A percentile compares a stretch with the other conserved stretches of the same genome.
Conservation (phyloP, 2,888 invertebrate species). For the Cheilosia scutellata region DNA sequence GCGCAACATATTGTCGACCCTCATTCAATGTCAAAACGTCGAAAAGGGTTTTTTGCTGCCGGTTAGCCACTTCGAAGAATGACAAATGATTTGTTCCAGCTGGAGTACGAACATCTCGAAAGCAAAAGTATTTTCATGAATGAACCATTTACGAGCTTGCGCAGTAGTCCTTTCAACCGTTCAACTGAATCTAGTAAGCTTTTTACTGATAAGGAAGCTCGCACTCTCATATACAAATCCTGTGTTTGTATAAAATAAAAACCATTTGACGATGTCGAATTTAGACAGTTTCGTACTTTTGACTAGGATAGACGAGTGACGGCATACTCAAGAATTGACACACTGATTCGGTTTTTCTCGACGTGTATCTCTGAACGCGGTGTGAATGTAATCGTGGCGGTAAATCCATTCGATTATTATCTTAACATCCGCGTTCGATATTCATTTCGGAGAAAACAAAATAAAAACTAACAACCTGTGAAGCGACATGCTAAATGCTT, state of each 20-base stretch:
- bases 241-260: constrained; percentile 33
- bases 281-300: constrained; percentile 41
- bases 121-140: constrained; percentile 19
- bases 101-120: not conserved
- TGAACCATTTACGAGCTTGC: constrained; percentile 49
- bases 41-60: not conserved
- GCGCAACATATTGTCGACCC: not conserved
- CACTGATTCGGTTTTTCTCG: not conserved
- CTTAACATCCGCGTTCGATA: constrained; percentile 44
- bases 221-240: constrained; percentile 15
- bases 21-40: not conserved
- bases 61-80: not conserved
- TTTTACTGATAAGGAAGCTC: constrained; percentile 65
- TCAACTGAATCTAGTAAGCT: constrained; percentile 33
- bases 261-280: constrained; percentile 2
- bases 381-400: constrained; percentile 13
- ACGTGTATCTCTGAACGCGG: not conserved
- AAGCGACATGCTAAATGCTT: constrained; percentile 35
- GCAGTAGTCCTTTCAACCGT: constrained; percentile 38
- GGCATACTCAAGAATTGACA: not conserved
- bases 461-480: constrained; percentile 43
- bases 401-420: constrained; percentile 54
- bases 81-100: not conserved
- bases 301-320: constrained; percentile 8
- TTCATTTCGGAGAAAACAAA: constrained; percentile 12